phyloP scores from a whole-genome alignment of 2,113 vertebrate genomes.

The Chrysochloris asiatica region DNA sequence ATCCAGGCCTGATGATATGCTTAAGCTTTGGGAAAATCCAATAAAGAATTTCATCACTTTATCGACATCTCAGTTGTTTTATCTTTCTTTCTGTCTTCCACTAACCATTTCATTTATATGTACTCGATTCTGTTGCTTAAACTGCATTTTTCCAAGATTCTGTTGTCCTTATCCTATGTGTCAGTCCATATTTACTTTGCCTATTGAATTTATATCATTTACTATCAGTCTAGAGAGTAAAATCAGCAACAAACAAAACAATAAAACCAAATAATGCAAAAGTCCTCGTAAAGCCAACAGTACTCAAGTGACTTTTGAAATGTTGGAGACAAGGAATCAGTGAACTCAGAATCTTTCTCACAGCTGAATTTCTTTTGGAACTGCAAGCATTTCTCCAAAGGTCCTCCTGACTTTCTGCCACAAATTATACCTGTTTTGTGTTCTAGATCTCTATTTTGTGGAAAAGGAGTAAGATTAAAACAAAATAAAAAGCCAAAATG shows the following conservation, averaged over 20 bases:
- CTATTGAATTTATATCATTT: background rate
- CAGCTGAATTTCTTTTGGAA: background rate
- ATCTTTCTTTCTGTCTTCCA: background rate
- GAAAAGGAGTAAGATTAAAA: too few relatives aligned
- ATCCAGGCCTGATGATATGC: background rate
- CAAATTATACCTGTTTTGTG: background rate
- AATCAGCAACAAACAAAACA: too few relatives aligned
- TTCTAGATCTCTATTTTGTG: background rate
- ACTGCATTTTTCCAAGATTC: background rate
- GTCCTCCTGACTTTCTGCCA: background rate
- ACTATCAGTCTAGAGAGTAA: too few relatives aligned
- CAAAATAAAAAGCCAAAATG: background rate
- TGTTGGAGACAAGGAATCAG: background rate
- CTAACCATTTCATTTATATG: background rate
- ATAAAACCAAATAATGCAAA: background rate
- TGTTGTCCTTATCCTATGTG: too few relatives aligned
- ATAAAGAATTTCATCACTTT: background rate
- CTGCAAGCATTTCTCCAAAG: background rate
- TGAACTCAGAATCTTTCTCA: too few relatives aligned
- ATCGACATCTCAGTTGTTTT: background rate
- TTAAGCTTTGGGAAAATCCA: background rate
- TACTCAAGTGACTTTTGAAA: background rate
- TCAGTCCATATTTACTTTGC: background rate
- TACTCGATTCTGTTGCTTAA: accelerated
- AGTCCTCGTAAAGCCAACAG: accelerated